phyloP scores from a whole-genome alignment of 2,113 vertebrate genomes.

The Meleagris gallopavo region DNA sequence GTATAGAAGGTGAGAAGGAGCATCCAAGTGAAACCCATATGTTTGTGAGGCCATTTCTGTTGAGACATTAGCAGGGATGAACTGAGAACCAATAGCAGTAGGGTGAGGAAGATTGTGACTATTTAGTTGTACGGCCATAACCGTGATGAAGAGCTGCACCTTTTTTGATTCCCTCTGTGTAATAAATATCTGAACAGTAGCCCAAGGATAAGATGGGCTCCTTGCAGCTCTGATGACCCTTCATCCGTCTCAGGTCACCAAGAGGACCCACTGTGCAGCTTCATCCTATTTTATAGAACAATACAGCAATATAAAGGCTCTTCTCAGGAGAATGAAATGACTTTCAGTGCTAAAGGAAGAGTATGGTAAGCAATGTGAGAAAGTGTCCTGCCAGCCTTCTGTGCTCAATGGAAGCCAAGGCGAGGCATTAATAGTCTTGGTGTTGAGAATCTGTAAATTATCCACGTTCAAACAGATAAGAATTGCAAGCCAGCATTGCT shows the following conservation, averaged over 20 bases:
- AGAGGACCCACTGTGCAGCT: background rate
- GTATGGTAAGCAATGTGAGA: background rate
- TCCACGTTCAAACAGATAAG: background rate
- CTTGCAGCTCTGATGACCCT: background rate
- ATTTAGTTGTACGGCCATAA: background rate
- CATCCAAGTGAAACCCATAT: background rate
- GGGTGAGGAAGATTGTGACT: background rate
- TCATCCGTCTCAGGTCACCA: background rate
- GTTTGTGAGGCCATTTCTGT: background rate
- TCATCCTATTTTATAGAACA: background rate
- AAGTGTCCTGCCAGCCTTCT: background rate
- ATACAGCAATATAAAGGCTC: background rate
- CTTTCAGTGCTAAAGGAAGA: rapidly evolving
- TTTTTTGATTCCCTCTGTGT: background rate
- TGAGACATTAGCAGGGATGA: background rate
- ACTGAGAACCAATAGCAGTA: background rate
- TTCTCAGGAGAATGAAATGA: rapidly evolving
- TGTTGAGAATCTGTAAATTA: background rate
- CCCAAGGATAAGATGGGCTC: background rate
- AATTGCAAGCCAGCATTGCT: background rate
- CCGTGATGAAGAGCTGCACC: background rate
- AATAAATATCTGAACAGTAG: background rate
- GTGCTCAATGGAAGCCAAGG: background rate
- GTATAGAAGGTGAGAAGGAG: background rate
- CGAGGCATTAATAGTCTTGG: background rate